These are phyloP conservation scores for Resseliella maxima DNA, from an alignment of 2,888 invertebrate species.

Conservation along the genomic window DNA sequence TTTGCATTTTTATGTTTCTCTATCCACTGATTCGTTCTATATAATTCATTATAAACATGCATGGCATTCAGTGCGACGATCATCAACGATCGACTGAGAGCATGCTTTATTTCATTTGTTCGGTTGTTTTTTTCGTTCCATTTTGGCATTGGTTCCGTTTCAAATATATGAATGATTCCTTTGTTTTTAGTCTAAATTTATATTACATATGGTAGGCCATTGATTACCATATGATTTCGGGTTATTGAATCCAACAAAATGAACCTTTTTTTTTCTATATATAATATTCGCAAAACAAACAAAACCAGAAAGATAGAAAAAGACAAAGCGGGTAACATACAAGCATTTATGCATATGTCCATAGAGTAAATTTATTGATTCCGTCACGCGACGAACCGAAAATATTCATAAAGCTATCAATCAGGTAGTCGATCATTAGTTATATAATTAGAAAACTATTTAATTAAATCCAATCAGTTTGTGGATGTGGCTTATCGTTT, in stretches of 20 bases:
- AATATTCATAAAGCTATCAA: not conserved
- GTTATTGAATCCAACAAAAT: slow-evolving; percentile 22
- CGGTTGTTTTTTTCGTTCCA: not conserved
- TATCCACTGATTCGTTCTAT: not conserved
- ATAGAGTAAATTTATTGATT: not conserved
- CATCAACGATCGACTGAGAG: not conserved
- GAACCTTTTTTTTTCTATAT: not conserved
- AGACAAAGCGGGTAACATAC: not conserved
- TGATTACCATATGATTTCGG: slow-evolving; percentile 40
- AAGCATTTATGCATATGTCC: not conserved
- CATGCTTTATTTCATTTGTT: not conserved
- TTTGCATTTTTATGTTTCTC: not conserved
- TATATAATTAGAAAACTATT: not conserved
- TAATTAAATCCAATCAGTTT: not conserved
- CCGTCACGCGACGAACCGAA: not conserved
- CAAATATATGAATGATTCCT: not conserved
- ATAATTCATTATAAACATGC: not conserved
- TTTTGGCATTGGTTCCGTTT: not conserved
- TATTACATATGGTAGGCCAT: slow-evolving; percentile 48
- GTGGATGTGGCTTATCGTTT: slow-evolving; percentile 79
- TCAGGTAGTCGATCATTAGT: slow-evolving; percentile 22
- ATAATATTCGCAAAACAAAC: too few species aligned
- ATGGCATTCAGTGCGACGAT: not conserved
- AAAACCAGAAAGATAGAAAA: not conserved
- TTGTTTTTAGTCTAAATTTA: slow-evolving; percentile 10